phyloP scores from a whole-genome alignment of 2,113 vertebrate species.

The Coracopsis vasa region DNA sequence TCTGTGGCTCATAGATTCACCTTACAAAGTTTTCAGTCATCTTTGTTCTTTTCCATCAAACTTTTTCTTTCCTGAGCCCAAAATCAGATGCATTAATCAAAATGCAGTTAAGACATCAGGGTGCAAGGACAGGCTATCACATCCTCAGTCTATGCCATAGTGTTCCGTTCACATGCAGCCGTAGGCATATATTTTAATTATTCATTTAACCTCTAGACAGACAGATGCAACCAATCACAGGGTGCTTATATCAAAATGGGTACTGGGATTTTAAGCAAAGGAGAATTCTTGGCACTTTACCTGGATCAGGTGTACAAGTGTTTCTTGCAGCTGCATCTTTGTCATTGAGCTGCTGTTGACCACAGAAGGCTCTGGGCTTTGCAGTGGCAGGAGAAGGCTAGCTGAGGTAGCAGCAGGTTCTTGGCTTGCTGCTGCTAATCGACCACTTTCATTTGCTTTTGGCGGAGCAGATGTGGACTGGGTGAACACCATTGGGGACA shows the following conservation, averaged over 20 bases:
- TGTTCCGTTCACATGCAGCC: not conserved
- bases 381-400: slow-evolving; percentile 57
- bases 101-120: not conserved
- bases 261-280: not conserved
- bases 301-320: slow-evolving; percentile 86
- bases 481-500: slow-evolving; percentile 87
- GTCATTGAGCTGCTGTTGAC: slow-evolving; percentile 63
- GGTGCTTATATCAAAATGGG: accelerated
- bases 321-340: slow-evolving; percentile 86
- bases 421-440: not conserved
- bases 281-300: slow-evolving; percentile 39
- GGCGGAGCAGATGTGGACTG: slow-evolving; percentile 62
- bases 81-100: not conserved
- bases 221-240: accelerated
- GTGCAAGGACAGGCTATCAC: not conserved
- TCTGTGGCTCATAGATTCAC: not conserved
- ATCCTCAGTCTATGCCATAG: not conserved
- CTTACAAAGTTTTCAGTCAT: not conserved
- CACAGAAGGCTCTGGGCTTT: slow-evolving; percentile 6
- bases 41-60: not conserved
- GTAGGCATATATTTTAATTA: accelerated
- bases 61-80: not conserved
- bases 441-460: slow-evolving; percentile 13
- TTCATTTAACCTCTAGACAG: not conserved
- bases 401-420: not conserved